Base-by-base conservation (phyloP, 1,140 invertebrate genomes). In the Gonatopus flavifemur region DNA sequence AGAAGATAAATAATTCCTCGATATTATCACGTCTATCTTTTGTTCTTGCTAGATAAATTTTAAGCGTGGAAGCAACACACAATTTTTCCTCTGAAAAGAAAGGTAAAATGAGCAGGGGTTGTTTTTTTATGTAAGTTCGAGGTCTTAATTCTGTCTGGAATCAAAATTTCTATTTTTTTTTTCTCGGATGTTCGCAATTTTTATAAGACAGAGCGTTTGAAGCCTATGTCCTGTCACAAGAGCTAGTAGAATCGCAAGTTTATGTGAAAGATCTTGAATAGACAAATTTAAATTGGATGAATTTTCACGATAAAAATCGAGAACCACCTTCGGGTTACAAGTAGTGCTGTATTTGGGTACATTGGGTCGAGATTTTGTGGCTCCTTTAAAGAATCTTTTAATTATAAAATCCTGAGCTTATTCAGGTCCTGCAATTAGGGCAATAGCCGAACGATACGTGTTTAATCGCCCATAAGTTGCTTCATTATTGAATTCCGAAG, bases 301-400 rank as follows among this genome's bases (percentile, higher is more conserved):
- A 13, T 15, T 25, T n/a, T 31, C 38, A 18, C 5, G 16, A 3
- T 59, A 9, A 33, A 52, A 39, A 19, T 64, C 38, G 13, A 66
- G 43, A 25, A 64, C 55, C 24, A 59, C 12, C 3, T 40, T 10
- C 12, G 58, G 58, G 25, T 66, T 42, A 58, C 64, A 66, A 20
- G 41, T 59, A 9, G 16, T 36, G 18, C 42, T 37, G 37, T 62
- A 64, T 30, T 49, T 64, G 15, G 64, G 53, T 13, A 5, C 30
- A 9, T 13, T 44, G 1, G 63, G 63, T 31, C 52, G 53, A 16
- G 57, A 21, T 33, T 48, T 55, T 16, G 36, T 52, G 9, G 36
- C 22, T 7, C 57, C 63, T 48, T 62, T 57, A 10, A 61, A 55
- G 32, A 66, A 48, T 7, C 55, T 36, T 22, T 47, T 55, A 0